Evolutionary conservation across 2,888 invertebrate species (phyloP), one percentile per base, ranked within the genome.

Genomic region (Drosophila emarginata): DNA sequence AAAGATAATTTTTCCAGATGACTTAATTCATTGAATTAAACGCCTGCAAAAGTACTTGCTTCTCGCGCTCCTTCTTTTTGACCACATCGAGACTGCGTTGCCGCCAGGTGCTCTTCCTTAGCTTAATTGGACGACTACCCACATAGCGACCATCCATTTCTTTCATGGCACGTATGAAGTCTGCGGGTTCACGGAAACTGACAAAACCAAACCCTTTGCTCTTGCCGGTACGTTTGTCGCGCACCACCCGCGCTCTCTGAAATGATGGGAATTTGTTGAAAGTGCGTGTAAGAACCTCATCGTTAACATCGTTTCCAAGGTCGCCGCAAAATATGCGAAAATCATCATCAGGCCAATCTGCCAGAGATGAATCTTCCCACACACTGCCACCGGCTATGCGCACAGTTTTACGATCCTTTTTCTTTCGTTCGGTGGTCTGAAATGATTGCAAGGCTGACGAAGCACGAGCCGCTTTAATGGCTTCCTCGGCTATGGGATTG

Each of bases 141-240:
- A 99, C 99, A 91, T 99, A 99, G 67, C 98, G 96, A 15, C 99
- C 99, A 91, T 99, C 99, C 97, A 99, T 98, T 93, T 99, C 99
- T 90, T 99, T 97, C 96, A 99, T 99, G 7, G 99, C 99, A 86
- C 96, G 95, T 61, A 98, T 98, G 90, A 99, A 99, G 92, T 99
- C 99, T 36, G 96, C 96, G 0, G 99, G 98, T 91, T 99, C 98
- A 88, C 97, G 97, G 91, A 99, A 99, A 89, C 99, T 99, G 76
- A 99, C 97, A 92, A 99, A 99, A 0, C 99, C 99, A 91, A 98
- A 99, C 0, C 99, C 99, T 93, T 99, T 99, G 75, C 98, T 98
- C 92, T 99, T 99, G 90, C 99, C 99, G 0, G 98, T 98, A 39
- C 99, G 93, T 89, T 98, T 98, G 91, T 99, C 99, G 62, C 99